A percentile compares a stretch with the other conserved stretches of the same genome.
Evolutionary conservation across 2,888 invertebrate genomes (phyloP).

Genomic region (Lasius platythorax): DNA sequence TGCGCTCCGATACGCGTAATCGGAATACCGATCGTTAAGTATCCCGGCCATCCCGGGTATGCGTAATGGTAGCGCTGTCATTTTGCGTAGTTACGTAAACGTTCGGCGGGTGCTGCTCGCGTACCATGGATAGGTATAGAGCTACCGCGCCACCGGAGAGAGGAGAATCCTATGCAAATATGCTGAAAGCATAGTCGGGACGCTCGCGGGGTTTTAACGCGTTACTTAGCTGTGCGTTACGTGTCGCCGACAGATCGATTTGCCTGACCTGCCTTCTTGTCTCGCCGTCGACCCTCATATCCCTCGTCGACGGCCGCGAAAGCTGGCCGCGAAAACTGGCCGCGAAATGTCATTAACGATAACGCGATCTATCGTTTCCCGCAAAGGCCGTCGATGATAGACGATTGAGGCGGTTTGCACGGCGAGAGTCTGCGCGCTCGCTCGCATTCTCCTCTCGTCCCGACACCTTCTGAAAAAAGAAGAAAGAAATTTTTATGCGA

Average conservation of each 20-base stretch:
- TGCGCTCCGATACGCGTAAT: conserved; percentile 45
- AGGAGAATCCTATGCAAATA: conserved; percentile 75
- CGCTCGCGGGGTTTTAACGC: conserved; percentile 74
- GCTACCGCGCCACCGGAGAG: conserved; percentile 62
- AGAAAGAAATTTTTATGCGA: conserved; percentile 31
- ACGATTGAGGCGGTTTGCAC: conserved; percentile 24
- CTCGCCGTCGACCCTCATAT: conserved; percentile 43
- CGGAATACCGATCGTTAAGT: conserved; percentile 63
- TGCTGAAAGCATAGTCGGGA: conserved; percentile 73
- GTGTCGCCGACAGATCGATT: conserved; percentile 73
- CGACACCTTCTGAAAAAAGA: background rate
- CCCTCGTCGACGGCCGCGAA: conserved; percentile 26
- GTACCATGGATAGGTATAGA: conserved; percentile 53
- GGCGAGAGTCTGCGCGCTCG: background rate
- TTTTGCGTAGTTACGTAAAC: conserved; percentile 57
- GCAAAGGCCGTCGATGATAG: conserved; percentile 50
- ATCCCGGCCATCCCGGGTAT: conserved; percentile 46
- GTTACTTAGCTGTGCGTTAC: conserved; percentile 74
- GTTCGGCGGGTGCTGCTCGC: conserved; percentile 57
- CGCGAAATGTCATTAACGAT: conserved; percentile 71
- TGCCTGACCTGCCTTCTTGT: conserved; percentile 59
- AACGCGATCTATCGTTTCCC: conserved; percentile 61
- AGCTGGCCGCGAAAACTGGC: conserved; percentile 60
- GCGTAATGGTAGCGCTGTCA: conserved; percentile 48
- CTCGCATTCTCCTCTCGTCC: conserved; percentile 30